Conservation (phyloP, 1,140 invertebrate genomes). For the Drosophila elegans region DNA sequence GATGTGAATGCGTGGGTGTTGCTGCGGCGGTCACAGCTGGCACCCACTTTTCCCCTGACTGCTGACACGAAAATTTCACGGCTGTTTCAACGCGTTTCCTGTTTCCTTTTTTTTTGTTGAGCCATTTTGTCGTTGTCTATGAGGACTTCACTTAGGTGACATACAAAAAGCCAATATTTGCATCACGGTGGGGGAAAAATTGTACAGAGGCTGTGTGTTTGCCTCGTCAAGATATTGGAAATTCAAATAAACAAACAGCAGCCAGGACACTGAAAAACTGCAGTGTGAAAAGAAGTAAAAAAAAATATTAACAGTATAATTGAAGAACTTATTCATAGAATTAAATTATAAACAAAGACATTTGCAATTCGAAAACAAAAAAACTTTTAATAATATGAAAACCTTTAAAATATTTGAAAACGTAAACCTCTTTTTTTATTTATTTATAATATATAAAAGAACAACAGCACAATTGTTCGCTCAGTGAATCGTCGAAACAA, state of each 20-base stretch:
- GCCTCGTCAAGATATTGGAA: constrained; percentile 51
- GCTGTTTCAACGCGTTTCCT: constrained; percentile 45
- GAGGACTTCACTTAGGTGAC: constrained; percentile 52
- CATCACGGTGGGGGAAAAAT: constrained; percentile 12
- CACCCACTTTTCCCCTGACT: constrained; percentile 18
- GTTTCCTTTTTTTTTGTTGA: constrained; percentile 20
- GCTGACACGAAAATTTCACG: constrained; percentile 49
- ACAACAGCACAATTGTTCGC: not conserved
- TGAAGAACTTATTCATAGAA: no score
- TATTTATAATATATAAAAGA: no score
- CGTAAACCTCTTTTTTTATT: no score
- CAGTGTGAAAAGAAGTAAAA: no score
- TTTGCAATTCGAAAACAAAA: no score
- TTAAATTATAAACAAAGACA: no score
- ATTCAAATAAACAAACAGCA: constrained; percentile 45
- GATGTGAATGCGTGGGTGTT: constrained; percentile 15
- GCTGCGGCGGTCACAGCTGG: constrained; percentile 36
- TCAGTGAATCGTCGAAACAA: constrained; percentile 5
- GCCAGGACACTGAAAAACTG: not conserved
- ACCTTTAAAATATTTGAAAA: no score
- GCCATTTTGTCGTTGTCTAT: constrained; percentile 41
- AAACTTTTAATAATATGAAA: no score
- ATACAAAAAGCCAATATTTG: constrained; percentile 57
- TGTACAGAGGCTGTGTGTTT: constrained; percentile 23
- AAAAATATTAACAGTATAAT: no score